Conservation (phyloP, 2,888 invertebrate genomes). For the Agrochola lota region DNA sequence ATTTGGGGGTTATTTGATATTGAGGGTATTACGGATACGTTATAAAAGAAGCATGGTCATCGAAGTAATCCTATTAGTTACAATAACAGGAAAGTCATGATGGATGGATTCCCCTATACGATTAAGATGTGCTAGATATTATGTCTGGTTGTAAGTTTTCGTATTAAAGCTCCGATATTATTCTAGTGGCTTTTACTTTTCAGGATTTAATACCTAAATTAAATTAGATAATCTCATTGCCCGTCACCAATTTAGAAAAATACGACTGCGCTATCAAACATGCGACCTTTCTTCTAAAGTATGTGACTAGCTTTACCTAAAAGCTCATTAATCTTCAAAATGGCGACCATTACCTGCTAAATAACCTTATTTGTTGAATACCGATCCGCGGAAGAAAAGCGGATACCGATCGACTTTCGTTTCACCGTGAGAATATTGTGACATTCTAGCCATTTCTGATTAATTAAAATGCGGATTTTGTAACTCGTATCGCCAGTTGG, state of each 20-base stretch:
- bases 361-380: constrained; percentile 66
- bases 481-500: constrained; percentile 26
- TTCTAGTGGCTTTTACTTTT: background rate
- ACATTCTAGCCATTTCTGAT: constrained; percentile 56
- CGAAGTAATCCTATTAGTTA: constrained; percentile 47
- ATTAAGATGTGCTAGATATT: constrained; percentile 20
- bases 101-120: constrained; percentile 42
- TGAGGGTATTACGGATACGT: background rate
- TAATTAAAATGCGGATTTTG: constrained; percentile 58
- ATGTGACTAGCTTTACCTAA: constrained; percentile 29
- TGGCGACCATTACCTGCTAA: constrained; percentile 53
- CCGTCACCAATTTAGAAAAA: constrained; percentile 1
- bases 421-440: constrained; percentile 62
- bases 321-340: constrained; percentile 48
- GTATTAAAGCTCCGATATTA: background rate
- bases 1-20: constrained; percentile 28
- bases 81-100: constrained; percentile 57
- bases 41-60: constrained; percentile 47
- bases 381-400: constrained; percentile 67
- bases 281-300: constrained; percentile 7
- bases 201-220: background rate
- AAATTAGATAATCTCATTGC: background rate
- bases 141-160: constrained; percentile 15
- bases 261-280: constrained; percentile 14
- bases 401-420: constrained; percentile 64